Base-by-base conservation (phyloP, 2,888 invertebrate species). In the Drosophila robusta region DNA sequence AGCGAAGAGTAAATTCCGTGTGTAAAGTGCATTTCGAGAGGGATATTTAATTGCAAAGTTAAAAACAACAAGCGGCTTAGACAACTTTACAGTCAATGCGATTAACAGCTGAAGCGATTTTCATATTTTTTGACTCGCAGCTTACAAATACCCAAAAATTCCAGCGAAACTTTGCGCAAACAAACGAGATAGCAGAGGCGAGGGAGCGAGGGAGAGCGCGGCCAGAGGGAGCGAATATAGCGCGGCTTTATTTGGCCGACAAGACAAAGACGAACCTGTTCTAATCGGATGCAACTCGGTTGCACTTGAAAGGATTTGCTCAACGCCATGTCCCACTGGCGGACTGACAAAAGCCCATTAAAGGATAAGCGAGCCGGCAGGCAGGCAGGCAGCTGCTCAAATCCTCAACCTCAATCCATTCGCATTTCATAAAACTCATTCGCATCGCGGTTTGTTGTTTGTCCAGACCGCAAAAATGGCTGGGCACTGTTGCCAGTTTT, bases 311-410 rank as follows among this genome's bases (percentile, higher is more conserved):
- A 71, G 89, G 89, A 89, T 86, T 86, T 84, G 72, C 51, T 29
- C 68, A 69, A 42, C 56, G 65, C 52, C 55, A 56, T 56, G 60
- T 74, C 55, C 55, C 46, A 46, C 47, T 74, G 75, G 67, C 76
- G 72, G 87, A 50, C 81, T 74, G 89, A 87, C 85, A 87, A 86
- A 86, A 86, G 87, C 87, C 87, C 85, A 86, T 86, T 86, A 89
- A 86, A 81, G 87, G 85, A 86, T 86, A 79, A 86, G 57, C 62
- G 75, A 45, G 64, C 9, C 3, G 36, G 6, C 46, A n/a, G 16
- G 7, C 18, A 34, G 18, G 18, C 18, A 46, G 63, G 65, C 73
- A 80, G 65, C 66, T 63, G 75, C 60, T 44, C 22, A 62, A 68
- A 63, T 64, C 67, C 61, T 64, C 58, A 29, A 34, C 39, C 51